Evolutionary conservation across 2,113 vertebrate species (phyloP).

Genomic region (Calyptommatus sinebrachiatus): DNA sequence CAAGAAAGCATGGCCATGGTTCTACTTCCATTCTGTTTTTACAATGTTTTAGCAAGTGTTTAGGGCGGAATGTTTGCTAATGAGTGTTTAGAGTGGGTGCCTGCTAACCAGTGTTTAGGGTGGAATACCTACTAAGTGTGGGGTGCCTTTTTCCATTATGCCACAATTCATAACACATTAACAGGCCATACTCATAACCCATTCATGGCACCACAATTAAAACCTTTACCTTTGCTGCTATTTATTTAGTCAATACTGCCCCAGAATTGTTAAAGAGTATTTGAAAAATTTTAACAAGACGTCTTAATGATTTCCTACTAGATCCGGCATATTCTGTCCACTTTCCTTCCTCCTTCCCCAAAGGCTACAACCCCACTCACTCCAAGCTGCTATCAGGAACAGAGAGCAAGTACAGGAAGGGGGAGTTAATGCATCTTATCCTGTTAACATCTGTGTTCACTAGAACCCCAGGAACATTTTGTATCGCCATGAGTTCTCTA

Average conservation of each 20-base stretch:
- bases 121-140: no score
- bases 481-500: constrained; percentile 10
- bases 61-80: no score
- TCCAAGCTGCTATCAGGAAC: not conserved
- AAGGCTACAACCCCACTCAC: not conserved
- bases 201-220: no score
- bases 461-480: constrained; percentile 18
- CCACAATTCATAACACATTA: no score
- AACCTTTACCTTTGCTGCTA: not conserved
- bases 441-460: fast-evolving
- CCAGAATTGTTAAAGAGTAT: not conserved
- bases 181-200: no score
- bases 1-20: no score
- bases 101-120: no score
- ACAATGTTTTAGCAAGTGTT: no score
- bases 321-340: not conserved
- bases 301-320: not conserved
- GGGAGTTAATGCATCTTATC: constrained; percentile 6
- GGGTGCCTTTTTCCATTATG: no score
- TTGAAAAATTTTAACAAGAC: not conserved
- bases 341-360: not conserved
- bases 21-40: no score
- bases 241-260: not conserved
- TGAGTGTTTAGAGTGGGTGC: no score
- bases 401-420: not conserved